These are phyloP conservation scores for Cydia pomonella DNA, from an alignment of 1,140 invertebrate species.

Conservation along the genomic window DNA sequence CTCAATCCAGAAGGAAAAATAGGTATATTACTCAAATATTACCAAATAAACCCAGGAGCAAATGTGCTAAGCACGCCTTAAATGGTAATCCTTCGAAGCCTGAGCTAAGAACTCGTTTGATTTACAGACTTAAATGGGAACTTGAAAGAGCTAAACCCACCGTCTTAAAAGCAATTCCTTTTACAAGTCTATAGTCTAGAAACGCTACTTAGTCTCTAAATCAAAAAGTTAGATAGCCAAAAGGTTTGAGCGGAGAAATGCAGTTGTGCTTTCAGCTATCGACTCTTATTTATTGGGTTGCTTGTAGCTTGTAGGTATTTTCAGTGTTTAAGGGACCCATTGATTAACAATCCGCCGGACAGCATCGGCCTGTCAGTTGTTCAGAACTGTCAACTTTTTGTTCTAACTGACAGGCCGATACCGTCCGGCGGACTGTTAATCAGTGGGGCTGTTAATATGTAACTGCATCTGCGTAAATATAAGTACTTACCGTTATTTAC, in stretches of 20 bases:
- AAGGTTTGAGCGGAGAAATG: not conserved
- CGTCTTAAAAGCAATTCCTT: not conserved
- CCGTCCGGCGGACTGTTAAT: no score
- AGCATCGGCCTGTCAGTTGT: no score
- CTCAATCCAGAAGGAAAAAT: no score
- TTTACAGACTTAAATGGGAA: slow-evolving; percentile 8
- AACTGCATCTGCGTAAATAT: no score
- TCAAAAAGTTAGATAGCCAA: slow-evolving; percentile 3
- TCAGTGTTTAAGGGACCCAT: no score
- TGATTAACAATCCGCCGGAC: no score
- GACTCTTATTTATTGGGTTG: not conserved
- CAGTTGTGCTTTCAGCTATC: not conserved
- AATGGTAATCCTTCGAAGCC: not conserved
- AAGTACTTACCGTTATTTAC: no score
- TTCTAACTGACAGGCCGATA: no score
- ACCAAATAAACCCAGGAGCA: not conserved
- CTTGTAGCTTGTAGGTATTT: no score
- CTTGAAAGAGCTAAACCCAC: not conserved
- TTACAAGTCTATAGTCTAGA: not conserved
- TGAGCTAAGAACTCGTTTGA: not conserved
- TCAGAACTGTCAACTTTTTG: no score
- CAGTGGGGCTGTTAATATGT: no score
- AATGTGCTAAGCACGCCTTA: not conserved
- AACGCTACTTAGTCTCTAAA: slow-evolving; percentile 7
- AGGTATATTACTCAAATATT: no score